Base-by-base conservation (phyloP, 30 jellyfish, hydroid and myxozoan species). In the Chironex yamaguchii region DNA sequence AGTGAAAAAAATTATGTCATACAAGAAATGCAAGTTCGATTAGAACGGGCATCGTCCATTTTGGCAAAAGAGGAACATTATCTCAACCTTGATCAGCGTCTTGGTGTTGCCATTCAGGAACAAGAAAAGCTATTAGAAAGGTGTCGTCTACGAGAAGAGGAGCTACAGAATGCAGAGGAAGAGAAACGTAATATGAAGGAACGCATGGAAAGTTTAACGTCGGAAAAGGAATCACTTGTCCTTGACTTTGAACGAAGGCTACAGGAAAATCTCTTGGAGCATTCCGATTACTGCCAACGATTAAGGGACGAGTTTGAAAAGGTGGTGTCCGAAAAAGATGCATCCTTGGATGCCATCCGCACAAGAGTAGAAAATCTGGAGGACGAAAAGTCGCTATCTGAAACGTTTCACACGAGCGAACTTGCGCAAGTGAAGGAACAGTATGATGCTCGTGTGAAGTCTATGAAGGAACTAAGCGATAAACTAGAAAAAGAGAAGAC, bases 11-110 rank as follows among this genome's bases (percentile, higher is more conserved):
- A 88, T 22, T 12, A 51, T 0, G 94, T 93, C 12, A 89, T 88
- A 14, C 21, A 35, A 2, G 97, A 88, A 24, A 51, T 93, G 34
- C 91, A 87, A 58, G 34, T 29, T 1, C 91, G 96, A 1, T 88
- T 93, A 4, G 98, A 93, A 53, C 34, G 13, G 50, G 97, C 96
- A 0, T 91, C 97, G n/a, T 94, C 82, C 50, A 72, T 93, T 11
- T 35, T 88, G 65, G 71, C 98, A 30, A 88, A 83, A 52, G 91
- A 93, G 71, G 64, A 77, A 21, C 88, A 87, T 74, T 93, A 88
- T 66, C 76, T 79, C 21, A 87, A 81, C 22, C 79, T 93, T 1
- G 98, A 93, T 70, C 74, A 76, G 66, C 71, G 92, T 33, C 63
- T 91, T 2, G 85, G 69, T 29, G 96, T 71, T 31, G 79, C 96